Evolutionary conservation across 1,140 invertebrate species (phyloP), one percentile per base, ranked within the genome.

Genomic region (Neocloeon triangulifer): DNA sequence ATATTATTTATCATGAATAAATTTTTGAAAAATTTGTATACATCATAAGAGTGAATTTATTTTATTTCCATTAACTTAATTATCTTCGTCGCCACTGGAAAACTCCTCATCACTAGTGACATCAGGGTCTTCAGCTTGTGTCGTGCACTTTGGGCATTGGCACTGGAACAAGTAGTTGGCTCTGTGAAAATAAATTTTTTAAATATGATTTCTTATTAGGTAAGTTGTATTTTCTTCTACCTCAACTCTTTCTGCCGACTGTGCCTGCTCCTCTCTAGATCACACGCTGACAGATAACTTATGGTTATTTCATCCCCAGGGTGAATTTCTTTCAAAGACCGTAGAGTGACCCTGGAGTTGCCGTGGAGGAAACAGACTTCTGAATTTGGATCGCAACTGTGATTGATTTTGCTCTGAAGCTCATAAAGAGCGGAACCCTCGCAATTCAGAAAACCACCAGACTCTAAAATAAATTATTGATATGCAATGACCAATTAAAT

Each of bases 361-460:
- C 81, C 82, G 45, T 81, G 66, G 2, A 75, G 73, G 49, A 94
- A 95, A 13, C 69, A 69, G 1, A 77, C 67, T 44, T 73, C 66
- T 3, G 85, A 81, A 58, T 92, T 94, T 4, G 88, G 85, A 1
- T 60, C 48, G 50, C 89, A 96, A 47, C 82, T 91, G 51, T 96
- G 89, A 56, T 95, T 95, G 33, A 78, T 71, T 20, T 72, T 59
- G 48, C 85, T 89, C 49, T 94, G 86, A 1, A 79, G 41, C 12
- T 60, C 44, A 54, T 82, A 95, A 0, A 96, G 53, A 2, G 79
- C 89, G 12, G 85, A 86, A 2, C 88, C 89, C 62, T 95, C 88
- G 51, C 76, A 86, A 50, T 94, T 84, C 10, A 94, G 50, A 51
- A 94, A 95, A 35, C 67, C 59, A 13, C 84, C 88, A 26, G 78